phyloP scores from a whole-genome alignment of 2,113 vertebrate species.

The Poeciliopsis turrubarensis region DNA sequence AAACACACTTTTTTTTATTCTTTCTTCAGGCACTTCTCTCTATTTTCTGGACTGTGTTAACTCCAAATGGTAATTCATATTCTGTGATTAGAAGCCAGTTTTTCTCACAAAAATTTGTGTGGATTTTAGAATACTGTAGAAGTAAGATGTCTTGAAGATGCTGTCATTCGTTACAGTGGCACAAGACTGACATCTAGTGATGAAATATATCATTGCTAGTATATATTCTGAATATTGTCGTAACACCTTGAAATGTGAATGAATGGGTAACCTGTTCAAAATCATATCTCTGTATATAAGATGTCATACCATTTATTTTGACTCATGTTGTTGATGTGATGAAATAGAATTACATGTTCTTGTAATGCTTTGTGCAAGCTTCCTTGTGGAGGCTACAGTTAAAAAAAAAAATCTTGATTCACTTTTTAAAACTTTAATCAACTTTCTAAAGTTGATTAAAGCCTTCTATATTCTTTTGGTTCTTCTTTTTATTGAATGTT shows the following conservation, averaged over 20 bases:
- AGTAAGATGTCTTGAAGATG: background rate
- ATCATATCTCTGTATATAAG: background rate
- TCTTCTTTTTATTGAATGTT: background rate
- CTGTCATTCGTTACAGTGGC: background rate
- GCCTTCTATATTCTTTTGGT: background rate
- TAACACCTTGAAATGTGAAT: background rate
- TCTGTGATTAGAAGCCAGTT: too few relatives aligned
- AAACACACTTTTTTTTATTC: slow-evolving; percentile 23
- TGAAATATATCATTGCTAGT: background rate
- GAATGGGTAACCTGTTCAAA: background rate
- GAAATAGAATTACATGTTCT: background rate
- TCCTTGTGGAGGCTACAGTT: background rate
- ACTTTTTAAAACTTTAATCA: background rate
- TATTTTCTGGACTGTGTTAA: slow-evolving; percentile 19
- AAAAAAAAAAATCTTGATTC: background rate
- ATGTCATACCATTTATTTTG: background rate
- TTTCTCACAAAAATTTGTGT: background rate
- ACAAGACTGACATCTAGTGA: slow-evolving; percentile 68
- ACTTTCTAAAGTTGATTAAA: background rate
- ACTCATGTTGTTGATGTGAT: background rate
- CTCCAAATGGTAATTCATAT: background rate
- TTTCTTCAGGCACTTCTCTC: slow-evolving; percentile 48
- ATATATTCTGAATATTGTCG: background rate
- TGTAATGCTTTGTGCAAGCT: background rate
- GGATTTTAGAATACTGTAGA: slow-evolving; percentile 9